Base-by-base conservation (phyloP, 2,888 invertebrate genomes). In the Idaea aversata region DNA sequence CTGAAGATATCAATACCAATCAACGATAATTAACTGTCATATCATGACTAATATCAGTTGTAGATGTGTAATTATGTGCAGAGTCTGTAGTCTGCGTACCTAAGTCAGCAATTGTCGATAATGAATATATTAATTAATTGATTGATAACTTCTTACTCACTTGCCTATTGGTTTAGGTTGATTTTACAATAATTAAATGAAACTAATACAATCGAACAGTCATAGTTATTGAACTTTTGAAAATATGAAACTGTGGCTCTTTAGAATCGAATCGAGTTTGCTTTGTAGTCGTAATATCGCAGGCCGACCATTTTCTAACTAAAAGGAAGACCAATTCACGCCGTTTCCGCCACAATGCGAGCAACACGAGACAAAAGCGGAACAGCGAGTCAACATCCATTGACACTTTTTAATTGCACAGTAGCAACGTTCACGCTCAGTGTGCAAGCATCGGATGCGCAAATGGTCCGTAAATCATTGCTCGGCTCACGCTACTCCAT, bases 401-500 rank as follows among this genome's bases (percentile, higher is more conserved):
- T 78, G 79, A 75, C 78, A 79, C 74, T 81, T 83, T 82, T 82
- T 84, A 84, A 83, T 83, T 80, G 83, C 74, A 78, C 76, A 71
- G 74, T 76, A 72, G 75, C 72, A 71, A 64, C 71, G 75, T 74
- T 74, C 73, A 72, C 77, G 72, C 78, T 75, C 77, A 77, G 77
- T 75, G 73, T 72, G 75, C 80, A 72, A 77, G 80, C 81, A 77
- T 77, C 79, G 82, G 80, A 82, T 78, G 79, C 75, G 77, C 79
- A 78, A 85, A 83, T 81, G 79, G 79, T 77, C 73, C 79, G 80
- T 85, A 83, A 87, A 87, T 87, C 86, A 87, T 86, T 80, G 79
- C 78, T 78, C 72, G 72, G 73, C 74, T 73, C 73, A 75, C 75
- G 77, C 79, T 75, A 76, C 75, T 77, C 79, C 76, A 76, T 79